A percentile compares a stretch with the other conserved stretches of the same genome.
These are phyloP conservation scores for Micropterix aruncella DNA, from an alignment of 2,888 invertebrate genomes.

Conservation along the genomic window DNA sequence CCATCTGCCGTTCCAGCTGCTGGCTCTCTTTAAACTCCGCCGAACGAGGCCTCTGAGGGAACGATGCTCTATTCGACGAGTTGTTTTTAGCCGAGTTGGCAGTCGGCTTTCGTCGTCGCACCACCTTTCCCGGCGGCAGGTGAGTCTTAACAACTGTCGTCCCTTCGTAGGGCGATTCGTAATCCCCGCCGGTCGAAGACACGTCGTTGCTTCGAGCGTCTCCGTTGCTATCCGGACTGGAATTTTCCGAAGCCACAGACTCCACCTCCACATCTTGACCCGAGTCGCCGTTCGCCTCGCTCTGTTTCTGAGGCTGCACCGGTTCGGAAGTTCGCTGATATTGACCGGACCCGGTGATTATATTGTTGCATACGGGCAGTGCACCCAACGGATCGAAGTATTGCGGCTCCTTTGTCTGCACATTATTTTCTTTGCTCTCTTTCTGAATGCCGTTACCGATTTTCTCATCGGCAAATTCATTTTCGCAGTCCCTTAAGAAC, in stretches of 20 bases:
- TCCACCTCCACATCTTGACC: constrained; percentile 24
- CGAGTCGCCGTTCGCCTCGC: constrained; percentile 9
- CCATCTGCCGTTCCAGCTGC: constrained; percentile 32
- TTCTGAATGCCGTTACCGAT: constrained; percentile 13
- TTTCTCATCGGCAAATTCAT: constrained; percentile 13
- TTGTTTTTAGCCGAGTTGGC: constrained; percentile 22
- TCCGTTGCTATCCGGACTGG: constrained; percentile 21
- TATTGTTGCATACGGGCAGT: constrained; percentile 27
- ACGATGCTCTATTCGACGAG: constrained; percentile 45
- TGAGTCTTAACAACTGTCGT: constrained; percentile 47
- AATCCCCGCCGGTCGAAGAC: constrained; percentile 31
- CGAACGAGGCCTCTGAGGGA: constrained; percentile 42
- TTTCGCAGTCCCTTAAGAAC: constrained; percentile 43
- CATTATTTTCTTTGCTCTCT: constrained; percentile 6
- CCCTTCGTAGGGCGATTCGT: constrained; percentile 43
- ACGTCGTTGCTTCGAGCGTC: constrained; percentile 28
- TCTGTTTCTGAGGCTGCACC: constrained; percentile 23
- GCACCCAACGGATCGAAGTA: constrained; percentile 32
- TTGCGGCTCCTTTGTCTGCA: constrained; percentile 15
- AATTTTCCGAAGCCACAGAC: constrained; percentile 31
- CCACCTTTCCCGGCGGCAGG: constrained; percentile 59
- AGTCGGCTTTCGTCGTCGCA: constrained; percentile 40
- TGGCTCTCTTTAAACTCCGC: constrained; percentile 28
- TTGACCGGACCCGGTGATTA: constrained; percentile 21
- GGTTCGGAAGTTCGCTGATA: constrained; percentile 18